Evolutionary conservation across 2,888 invertebrate genomes (phyloP).

Genomic region (Meta bourneti): DNA sequence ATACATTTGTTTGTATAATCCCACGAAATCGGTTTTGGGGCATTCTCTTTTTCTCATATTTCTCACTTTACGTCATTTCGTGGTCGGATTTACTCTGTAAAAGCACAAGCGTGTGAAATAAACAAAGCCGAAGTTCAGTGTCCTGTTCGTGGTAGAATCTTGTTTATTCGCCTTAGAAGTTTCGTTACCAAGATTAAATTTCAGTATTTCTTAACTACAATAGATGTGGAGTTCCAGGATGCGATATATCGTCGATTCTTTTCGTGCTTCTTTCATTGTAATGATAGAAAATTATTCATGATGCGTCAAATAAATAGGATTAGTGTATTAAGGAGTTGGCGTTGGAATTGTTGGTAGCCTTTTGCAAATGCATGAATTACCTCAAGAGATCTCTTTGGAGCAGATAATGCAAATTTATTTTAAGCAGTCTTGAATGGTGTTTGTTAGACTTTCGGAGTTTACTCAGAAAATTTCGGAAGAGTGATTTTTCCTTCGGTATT

Average conservation of each 20-base stretch:
- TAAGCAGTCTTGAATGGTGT: background rate
- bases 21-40: background rate
- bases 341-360: background rate
- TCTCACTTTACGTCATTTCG: background rate
- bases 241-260: background rate
- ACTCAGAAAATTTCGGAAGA: background rate
- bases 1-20: background rate
- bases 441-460: background rate
- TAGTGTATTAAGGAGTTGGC: background rate
- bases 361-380: no score
- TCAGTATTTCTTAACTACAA: background rate
- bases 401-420: constrained; percentile 1
- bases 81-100: background rate
- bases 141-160: background rate
- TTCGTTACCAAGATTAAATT: background rate
- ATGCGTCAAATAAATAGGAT: background rate
- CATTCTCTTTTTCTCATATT: background rate
- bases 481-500: background rate
- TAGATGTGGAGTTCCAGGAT: background rate
- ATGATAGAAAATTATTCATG: background rate
- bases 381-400: background rate
- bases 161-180: background rate
- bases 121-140: background rate
- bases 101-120: background rate
- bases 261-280: background rate